Base-by-base conservation (phyloP, 1,140 invertebrate species). In the Pachypeltis micranthus region DNA sequence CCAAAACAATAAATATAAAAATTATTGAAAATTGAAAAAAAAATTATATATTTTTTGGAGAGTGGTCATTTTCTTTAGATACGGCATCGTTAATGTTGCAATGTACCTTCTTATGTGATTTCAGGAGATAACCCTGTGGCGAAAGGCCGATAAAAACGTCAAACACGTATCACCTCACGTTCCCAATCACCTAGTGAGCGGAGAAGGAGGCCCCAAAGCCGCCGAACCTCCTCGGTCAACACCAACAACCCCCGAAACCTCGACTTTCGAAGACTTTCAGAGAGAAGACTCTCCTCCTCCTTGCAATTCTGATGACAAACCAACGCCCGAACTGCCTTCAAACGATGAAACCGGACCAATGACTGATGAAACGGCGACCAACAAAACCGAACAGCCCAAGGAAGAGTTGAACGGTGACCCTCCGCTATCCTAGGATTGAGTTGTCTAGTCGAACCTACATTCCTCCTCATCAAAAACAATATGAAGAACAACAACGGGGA, bases 91-190 rank as follows among this genome's bases (percentile, higher is more conserved):
- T n/a, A n/a, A n/a, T n/a, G n/a, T n/a, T n/a, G n/a, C n/a, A n/a
- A n/a, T n/a, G n/a, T n/a, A n/a, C n/a, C n/a, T n/a, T n/a, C n/a
- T n/a, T n/a, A n/a, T n/a, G n/a, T n/a, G n/a, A n/a, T n/a, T n/a
- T n/a, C n/a, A n/a, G n/a, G n/a, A n/a, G n/a, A n/a, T n/a, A n/a
- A 93, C 90, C 26, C 74, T 96, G 51, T 96, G 92, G 93, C 81
- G 93, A 68, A 94, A 94, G 77, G 85, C 84, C 47, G 76, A 77
- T 62, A 77, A 75, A 69, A 69, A 71, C 63, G 73, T 71, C 68
- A 80, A 74, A 64, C 59, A 55, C 28, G 34, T 39, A 1, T 63
- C 81, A 79, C 24, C 79, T 80, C 59, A 79, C 80, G 63, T 82
- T 59, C 80, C 83, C 28, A 79, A 82, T 2, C 81, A 84, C 71